These are phyloP conservation scores for Rotaria sp. DNA, from an alignment of 2,888 invertebrate genomes.

Conservation along the genomic window DNA sequence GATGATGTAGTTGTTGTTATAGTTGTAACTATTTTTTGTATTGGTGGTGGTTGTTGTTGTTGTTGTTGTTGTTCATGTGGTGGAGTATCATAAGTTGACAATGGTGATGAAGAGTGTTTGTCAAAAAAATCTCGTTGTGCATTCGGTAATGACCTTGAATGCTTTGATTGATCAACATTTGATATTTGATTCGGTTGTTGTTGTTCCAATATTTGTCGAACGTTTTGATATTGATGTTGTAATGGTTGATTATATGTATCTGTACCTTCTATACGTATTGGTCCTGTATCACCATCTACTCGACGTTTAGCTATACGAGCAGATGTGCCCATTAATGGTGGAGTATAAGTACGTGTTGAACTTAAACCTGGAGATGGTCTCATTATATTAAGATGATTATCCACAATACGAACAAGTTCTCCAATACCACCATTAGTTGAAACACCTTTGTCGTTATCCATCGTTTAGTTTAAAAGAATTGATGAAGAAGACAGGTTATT, in stretches of 20 bases:
- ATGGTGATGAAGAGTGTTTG: neutral
- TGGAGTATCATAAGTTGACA: neutral
- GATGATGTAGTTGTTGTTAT: neutral
- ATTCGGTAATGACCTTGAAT: neutral
- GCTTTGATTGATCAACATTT: neutral
- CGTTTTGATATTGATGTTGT: neutral
- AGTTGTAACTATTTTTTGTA: neutral
- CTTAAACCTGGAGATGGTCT: neutral
- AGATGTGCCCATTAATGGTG: neutral
- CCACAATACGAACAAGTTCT: neutral
- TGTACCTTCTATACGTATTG: neutral
- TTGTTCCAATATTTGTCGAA: neutral
- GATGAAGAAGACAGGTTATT: neutral
- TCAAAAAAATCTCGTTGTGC: neutral
- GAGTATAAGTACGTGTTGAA: neutral
- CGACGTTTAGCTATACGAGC: neutral
- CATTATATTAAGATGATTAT: neutral
- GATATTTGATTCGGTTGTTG: neutral
- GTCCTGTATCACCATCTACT: neutral
- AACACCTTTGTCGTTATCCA: neutral
- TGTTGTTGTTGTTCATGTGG: neutral
- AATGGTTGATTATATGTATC: neutral
- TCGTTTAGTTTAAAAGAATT: neutral
- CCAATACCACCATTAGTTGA: neutral
- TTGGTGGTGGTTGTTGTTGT: neutral